A percentile compares a stretch with the other conserved stretches of the same genome.
These are phyloP conservation scores for Clamator glandarius DNA, from an alignment of 2,797 vertebrate genomes.

Conservation along the genomic window DNA sequence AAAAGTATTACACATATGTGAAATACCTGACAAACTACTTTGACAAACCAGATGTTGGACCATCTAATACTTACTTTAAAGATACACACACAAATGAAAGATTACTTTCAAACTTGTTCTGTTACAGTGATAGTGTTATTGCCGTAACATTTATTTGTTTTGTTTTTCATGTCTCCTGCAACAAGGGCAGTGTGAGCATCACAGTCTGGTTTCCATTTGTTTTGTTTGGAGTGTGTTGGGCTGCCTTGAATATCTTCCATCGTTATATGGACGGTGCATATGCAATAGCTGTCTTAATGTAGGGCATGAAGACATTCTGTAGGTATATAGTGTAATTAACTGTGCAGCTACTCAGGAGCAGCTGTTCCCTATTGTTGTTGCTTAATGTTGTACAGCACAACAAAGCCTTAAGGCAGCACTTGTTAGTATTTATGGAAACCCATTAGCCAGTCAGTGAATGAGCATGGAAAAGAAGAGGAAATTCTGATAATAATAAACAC, in stretches of 20 bases:
- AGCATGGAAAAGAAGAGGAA: slow-evolving; percentile 47
- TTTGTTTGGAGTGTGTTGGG: slow-evolving; percentile 25
- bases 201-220: slow-evolving; percentile 35
- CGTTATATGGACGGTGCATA: not conserved
- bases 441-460: slow-evolving; percentile 49
- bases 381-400: slow-evolving; percentile 59
- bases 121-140: not conserved
- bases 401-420: slow-evolving; percentile 62
- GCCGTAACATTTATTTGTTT: slow-evolving; percentile 8
- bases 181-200: not conserved
- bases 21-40: slow-evolving; percentile 65
- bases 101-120: not conserved
- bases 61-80: slow-evolving; percentile 29
- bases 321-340: slow-evolving; percentile 55
- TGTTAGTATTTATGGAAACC: slow-evolving; percentile 65
- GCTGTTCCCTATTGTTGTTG: slow-evolving; percentile 69
- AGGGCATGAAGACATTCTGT: not conserved
- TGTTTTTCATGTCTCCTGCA: slow-evolving; percentile 23
- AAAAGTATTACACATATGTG: slow-evolving; percentile 62
- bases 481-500: slow-evolving; percentile 40
- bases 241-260: slow-evolving; percentile 3
- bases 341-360: slow-evolving; percentile 38
- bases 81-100: slow-evolving; percentile 3
- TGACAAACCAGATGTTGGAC: slow-evolving; percentile 59
- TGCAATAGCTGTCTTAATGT: not conserved